Percentiles rank a stretch among this genome's conserved stretches.
Evolutionary conservation across 2,888 invertebrate genomes (phyloP).

Genomic region (Pterostichus niger): DNA sequence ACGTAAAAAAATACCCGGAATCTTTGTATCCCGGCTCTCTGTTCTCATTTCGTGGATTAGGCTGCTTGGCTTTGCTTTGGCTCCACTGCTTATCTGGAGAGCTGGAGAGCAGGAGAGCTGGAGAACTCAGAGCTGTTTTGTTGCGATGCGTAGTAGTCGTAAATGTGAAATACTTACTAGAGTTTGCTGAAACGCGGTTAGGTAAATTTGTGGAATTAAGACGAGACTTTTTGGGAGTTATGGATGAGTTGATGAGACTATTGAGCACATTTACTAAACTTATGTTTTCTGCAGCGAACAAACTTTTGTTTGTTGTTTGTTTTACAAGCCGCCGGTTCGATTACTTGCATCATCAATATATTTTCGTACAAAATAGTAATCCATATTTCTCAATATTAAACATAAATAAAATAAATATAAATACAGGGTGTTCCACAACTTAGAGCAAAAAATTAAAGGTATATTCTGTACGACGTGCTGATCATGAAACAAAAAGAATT

Average conservation of each 20-base stretch:
- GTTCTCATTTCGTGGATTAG: slow-evolving; percentile 54
- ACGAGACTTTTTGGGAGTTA: background rate
- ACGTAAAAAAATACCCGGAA: slow-evolving; percentile 66
- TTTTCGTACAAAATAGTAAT: no score
- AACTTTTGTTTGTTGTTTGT: no score
- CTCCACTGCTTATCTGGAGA: slow-evolving; percentile 6
- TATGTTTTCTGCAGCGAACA: no score
- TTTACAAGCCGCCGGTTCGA: no score
- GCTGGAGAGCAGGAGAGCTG: background rate
- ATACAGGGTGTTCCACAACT: no score
- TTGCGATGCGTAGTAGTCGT: slow-evolving; percentile 3
- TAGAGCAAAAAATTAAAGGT: no score
- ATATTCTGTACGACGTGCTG: no score
- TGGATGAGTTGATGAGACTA: background rate
- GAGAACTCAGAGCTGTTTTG: background rate
- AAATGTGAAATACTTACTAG: background rate
- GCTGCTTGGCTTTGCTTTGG: background rate
- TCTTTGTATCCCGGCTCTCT: slow-evolving; percentile 27
- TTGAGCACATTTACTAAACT: background rate
- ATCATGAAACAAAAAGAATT: no score
- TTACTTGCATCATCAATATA: no score
- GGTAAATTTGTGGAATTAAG: slow-evolving; percentile 3
- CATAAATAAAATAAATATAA: no score
- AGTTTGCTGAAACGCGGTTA: background rate
- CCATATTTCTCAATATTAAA: no score